phyloP scores from a whole-genome alignment of 2,888 invertebrate species.

The Cactoblastis cactorum region DNA sequence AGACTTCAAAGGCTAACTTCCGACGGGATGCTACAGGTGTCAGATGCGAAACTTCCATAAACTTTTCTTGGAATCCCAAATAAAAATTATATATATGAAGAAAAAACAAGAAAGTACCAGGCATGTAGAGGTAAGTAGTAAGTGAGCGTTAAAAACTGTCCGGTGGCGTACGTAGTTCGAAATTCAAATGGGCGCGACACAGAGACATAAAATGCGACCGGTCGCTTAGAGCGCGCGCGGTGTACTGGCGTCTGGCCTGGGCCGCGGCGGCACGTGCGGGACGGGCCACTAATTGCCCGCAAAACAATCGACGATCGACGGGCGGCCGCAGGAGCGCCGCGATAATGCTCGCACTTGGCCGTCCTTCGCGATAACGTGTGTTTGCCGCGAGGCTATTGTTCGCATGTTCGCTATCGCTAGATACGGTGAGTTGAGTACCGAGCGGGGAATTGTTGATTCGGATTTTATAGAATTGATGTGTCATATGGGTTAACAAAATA shows the following conservation, averaged over 20 bases:
- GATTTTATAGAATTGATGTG: background rate
- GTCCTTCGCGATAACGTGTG: constrained; percentile 46
- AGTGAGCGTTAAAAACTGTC: constrained; percentile 22
- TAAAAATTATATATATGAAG: constrained; percentile 19
- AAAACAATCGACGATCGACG: constrained; percentile 68
- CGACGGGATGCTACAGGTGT: constrained; percentile 24
- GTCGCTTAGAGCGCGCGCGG: constrained; percentile 71
- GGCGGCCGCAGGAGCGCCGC: constrained; percentile 37
- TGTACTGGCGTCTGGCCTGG: constrained; percentile 47
- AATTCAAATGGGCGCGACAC: constrained; percentile 26
- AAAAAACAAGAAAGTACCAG: constrained; percentile 38
- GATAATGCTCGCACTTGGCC: constrained; percentile 47
- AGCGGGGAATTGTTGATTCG: background rate
- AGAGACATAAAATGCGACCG: constrained; percentile 45
- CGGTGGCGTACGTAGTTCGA: constrained; percentile 36
- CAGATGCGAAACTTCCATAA: constrained; percentile 15
- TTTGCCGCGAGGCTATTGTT: constrained; percentile 25
- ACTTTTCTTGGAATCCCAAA: constrained; percentile 14
- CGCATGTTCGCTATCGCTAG: constrained; percentile 24
- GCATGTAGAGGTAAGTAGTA: constrained; percentile 22
- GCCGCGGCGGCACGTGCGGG: constrained; percentile 57
- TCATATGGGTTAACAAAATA: too few species aligned
- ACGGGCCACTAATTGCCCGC: constrained; percentile 71
- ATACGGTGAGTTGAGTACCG: constrained; percentile 21
- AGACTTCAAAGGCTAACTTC: constrained; percentile 14